These are phyloP conservation scores for Allygus modestus DNA, from an alignment of 2,888 invertebrate species.

Conservation along the genomic window DNA sequence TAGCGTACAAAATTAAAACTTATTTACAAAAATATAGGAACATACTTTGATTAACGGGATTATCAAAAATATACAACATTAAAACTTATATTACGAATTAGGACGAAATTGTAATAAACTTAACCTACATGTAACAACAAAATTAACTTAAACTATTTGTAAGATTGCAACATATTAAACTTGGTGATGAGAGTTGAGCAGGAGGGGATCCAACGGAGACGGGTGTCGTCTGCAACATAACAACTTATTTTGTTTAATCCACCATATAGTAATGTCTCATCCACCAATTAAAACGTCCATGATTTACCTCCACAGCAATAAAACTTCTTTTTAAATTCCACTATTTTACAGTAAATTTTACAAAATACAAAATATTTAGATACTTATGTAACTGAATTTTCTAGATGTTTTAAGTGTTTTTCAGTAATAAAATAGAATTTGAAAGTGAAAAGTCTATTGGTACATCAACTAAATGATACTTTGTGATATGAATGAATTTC, in stretches of 20 bases:
- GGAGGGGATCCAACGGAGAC: neutral
- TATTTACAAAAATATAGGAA: conserved; percentile 16
- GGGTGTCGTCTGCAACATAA: neutral
- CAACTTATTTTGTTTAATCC: neutral
- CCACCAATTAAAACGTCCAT: too few species aligned
- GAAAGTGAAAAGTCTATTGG: too few species aligned
- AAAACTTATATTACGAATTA: neutral
- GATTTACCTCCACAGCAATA: too few species aligned
- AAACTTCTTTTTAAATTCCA: too few species aligned
- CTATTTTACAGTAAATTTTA: too few species aligned
- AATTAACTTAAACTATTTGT: neutral
- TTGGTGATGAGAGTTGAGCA: conserved; percentile 1
- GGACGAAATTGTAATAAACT: conserved; percentile 1
- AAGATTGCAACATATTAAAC: conserved; percentile 2
- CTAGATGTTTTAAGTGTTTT: too few species aligned
- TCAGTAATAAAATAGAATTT: too few species aligned
- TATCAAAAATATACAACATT: neutral
- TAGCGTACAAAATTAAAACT: neutral
- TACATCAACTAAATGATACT: too few species aligned
- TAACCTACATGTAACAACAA: conserved; percentile 1
- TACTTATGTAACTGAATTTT: too few species aligned
- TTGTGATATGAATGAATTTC: too few species aligned
- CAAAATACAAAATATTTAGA: too few species aligned
- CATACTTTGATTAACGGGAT: neutral
- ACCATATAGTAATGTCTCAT: too few species aligned